These are phyloP conservation scores for Pinna nobilis DNA, from an alignment of 1,140 invertebrate species.

Conservation along the genomic window DNA sequence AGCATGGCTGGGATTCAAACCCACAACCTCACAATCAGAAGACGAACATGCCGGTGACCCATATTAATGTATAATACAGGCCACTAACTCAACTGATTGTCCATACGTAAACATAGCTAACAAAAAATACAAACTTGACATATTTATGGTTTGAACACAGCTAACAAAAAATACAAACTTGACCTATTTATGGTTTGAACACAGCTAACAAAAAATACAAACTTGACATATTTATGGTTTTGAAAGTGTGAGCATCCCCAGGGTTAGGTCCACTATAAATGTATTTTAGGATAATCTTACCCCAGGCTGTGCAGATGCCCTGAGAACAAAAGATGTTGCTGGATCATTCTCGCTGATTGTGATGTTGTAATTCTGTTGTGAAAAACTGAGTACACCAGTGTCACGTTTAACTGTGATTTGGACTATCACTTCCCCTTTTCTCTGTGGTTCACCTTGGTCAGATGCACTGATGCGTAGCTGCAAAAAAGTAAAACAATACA, in stretches of 20 bases:
- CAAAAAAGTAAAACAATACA: conserved; percentile 78
- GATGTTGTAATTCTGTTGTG: conserved; percentile 33
- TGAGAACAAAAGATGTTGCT: conserved; percentile 21
- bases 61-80: not conserved
- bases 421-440: conserved; percentile 88
- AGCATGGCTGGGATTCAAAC: too few relatives aligned
- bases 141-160: too few relatives aligned
- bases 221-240: too few relatives aligned
- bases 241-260: too few relatives aligned
- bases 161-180: too few relatives aligned
- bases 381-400: conserved; percentile 39
- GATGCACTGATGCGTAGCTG: conserved; percentile 75
- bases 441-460: conserved; percentile 88
- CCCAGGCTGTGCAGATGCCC: conserved; percentile 38
- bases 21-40: too few relatives aligned
- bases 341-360: conserved; percentile 43
- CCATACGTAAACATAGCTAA: too few relatives aligned
- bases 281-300: conserved; percentile 43
- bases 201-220: too few relatives aligned
- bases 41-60: too few relatives aligned
- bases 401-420: conserved; percentile 74
- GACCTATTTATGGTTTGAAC: too few relatives aligned
- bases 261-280: too few relatives aligned
- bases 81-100: not conserved
- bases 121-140: too few relatives aligned